Evolutionary conservation across 2,113 vertebrate species (phyloP).

Genomic region (Bos indicus): DNA sequence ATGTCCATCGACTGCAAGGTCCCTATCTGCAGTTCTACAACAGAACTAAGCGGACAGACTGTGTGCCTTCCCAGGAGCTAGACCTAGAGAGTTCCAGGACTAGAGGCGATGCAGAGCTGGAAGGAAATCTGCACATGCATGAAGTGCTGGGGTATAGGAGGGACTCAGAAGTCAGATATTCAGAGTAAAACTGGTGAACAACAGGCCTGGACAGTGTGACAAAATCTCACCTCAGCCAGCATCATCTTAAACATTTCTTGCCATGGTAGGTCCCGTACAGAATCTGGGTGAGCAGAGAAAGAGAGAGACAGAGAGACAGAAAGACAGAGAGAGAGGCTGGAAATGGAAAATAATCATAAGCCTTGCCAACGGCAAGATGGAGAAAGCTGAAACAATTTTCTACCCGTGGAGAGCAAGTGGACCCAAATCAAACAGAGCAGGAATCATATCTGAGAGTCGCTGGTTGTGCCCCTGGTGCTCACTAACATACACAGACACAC

Average conservation of each 20-base stretch:
- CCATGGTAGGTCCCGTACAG: neutral
- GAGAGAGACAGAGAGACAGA: neutral
- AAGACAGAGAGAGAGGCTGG: neutral
- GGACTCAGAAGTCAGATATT: neutral
- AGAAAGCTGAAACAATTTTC: slow-evolving; percentile 15
- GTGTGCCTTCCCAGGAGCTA: neutral
- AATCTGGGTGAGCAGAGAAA: neutral
- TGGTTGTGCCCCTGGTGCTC: neutral
- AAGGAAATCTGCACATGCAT: neutral
- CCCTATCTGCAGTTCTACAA: neutral
- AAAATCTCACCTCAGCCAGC: neutral
- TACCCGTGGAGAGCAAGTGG: neutral
- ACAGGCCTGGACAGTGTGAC: neutral
- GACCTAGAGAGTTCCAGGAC: neutral
- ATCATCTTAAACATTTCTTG: neutral
- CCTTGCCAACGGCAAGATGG: neutral
- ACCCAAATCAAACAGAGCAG: neutral
- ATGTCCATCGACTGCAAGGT: neutral
- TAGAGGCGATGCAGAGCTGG: neutral
- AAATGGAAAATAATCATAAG: neutral
- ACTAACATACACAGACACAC: neutral
- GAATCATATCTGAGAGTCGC: neutral
- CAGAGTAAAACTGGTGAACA: neutral
- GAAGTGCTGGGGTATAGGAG: neutral
- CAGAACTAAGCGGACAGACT: neutral